Conservation (phyloP, 2,113 vertebrate species). For the Xiphophorus couchianus region DNA sequence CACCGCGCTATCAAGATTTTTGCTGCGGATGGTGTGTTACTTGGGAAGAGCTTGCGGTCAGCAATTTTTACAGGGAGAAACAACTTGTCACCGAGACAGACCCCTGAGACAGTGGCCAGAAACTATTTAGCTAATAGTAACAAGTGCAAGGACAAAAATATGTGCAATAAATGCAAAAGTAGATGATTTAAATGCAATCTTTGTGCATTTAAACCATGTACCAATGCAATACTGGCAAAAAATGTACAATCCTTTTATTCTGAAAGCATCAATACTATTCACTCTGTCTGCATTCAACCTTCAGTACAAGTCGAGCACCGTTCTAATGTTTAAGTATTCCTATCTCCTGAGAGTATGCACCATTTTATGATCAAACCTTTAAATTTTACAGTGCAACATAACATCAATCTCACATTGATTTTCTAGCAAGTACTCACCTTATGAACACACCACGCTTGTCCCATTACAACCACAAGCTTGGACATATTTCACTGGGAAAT, state of each 20-base stretch:
- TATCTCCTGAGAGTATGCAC: neutral
- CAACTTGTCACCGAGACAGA: constrained; percentile 7
- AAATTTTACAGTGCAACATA: neutral
- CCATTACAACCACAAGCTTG: no score
- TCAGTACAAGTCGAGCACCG: constrained; percentile 10
- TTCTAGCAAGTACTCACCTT: neutral
- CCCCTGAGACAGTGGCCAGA: neutral
- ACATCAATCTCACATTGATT: neutral
- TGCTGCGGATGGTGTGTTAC: constrained; percentile 3
- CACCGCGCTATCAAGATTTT: constrained; percentile 19
- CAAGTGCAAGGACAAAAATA: neutral
- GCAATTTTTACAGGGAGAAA: constrained; percentile 17
- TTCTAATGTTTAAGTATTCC: constrained; percentile 3
- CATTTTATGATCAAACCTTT: constrained; percentile 9
- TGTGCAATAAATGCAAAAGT: constrained; percentile 5
- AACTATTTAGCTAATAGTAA: constrained; percentile 6
- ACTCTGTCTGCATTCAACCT: neutral
- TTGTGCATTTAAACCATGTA: neutral
- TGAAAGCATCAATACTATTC: constrained; percentile 1
- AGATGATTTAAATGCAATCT: neutral
- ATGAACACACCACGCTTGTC: no score
- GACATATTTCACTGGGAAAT: no score
- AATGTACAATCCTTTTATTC: neutral
- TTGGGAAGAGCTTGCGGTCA: constrained; percentile 3
- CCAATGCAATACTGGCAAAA: neutral